Evolutionary conservation across 2,797 vertebrate species (phyloP).

Genomic region (Smutsia gigantea): DNA sequence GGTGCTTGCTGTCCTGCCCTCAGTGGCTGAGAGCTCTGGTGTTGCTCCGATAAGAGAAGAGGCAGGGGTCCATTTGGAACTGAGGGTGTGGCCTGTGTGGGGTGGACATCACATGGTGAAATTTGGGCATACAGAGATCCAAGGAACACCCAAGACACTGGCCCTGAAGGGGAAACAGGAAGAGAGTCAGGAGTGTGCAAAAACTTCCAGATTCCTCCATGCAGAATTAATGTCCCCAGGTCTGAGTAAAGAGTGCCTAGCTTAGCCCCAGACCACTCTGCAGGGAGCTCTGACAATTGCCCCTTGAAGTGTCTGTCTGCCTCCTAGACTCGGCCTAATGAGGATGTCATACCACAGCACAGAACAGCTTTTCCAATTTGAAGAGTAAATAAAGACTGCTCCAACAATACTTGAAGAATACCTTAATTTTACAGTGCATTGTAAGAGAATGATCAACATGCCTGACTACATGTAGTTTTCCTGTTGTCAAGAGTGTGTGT

Average conservation of each 20-base stretch:
- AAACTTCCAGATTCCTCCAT: not conserved
- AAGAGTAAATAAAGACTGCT: not conserved
- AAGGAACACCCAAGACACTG: no score
- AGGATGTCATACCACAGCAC: not conserved
- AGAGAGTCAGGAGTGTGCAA: not conserved
- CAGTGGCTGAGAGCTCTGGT: not conserved
- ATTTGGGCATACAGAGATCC: accelerated
- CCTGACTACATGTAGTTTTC: not conserved
- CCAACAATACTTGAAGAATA: not conserved
- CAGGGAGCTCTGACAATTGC: not conserved
- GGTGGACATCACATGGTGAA: not conserved
- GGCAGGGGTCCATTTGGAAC: not conserved
- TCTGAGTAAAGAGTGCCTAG: not conserved
- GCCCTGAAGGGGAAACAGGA: not conserved
- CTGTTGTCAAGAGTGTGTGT: not conserved
- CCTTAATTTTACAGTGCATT: not conserved
- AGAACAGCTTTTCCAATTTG: not conserved
- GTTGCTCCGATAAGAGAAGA: not conserved
- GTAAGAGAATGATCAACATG: not conserved
- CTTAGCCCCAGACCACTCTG: not conserved
- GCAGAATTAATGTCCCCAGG: not conserved
- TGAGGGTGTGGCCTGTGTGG: not conserved
- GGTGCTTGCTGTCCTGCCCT: not conserved
- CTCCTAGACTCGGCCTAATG: not conserved
- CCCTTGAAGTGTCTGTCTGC: accelerated